These are phyloP conservation scores for Bungarus multicinctus DNA, from an alignment of 2,113 vertebrate species.

Conservation along the genomic window DNA sequence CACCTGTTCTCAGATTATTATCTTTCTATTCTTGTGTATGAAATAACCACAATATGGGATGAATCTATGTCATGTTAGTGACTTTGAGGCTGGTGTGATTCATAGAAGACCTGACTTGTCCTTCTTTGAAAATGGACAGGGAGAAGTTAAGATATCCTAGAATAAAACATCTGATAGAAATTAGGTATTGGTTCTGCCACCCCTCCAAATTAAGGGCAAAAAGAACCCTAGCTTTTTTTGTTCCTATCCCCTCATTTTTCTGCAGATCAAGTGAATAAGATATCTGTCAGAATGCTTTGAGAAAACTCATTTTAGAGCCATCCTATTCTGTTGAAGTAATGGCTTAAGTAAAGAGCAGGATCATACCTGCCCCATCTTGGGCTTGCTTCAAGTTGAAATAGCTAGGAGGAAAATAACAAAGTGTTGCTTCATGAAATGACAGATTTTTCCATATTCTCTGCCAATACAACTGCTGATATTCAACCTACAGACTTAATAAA, in stretches of 20 bases:
- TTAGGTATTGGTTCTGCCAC: background rate
- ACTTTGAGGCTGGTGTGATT: background rate
- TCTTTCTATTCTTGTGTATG: background rate
- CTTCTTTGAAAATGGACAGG: background rate
- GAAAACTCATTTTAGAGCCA: slow-evolving; percentile 12
- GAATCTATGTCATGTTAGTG: background rate
- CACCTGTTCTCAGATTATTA: background rate
- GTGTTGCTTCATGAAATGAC: background rate
- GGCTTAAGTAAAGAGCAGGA: background rate
- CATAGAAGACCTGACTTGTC: background rate
- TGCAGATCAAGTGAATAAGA: background rate
- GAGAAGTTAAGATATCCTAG: background rate
- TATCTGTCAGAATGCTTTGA: slow-evolving; percentile 19
- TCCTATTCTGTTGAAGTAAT: background rate
- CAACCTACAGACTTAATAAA: background rate
- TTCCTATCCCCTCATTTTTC: background rate
- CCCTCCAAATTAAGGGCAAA: background rate
- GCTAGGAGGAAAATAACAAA: background rate
- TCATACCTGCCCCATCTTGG: background rate
- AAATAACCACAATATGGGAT: background rate
- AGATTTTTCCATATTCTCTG: background rate
- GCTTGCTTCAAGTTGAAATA: background rate
- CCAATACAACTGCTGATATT: background rate
- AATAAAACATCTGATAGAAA: background rate
- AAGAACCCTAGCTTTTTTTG: background rate